These are phyloP conservation scores for Mermis nigrescens DNA, from an alignment of 2,888 invertebrate genomes.

Conservation along the genomic window DNA sequence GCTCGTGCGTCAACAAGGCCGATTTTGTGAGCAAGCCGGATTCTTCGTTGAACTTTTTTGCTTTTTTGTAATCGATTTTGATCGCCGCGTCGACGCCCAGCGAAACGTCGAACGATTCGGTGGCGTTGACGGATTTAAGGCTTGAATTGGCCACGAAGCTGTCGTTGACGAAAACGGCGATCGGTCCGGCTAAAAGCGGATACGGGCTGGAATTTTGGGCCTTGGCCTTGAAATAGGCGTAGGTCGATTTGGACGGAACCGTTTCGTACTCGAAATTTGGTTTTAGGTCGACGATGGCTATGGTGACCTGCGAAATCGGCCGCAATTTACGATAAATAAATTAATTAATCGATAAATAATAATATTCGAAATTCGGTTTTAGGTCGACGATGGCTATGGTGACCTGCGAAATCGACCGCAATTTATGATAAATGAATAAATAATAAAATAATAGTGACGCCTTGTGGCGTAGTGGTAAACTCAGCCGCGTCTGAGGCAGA, in stretches of 20 bases:
- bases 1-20: constrained; percentile 25
- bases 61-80: constrained; percentile 33
- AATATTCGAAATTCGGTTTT: neutral
- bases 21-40: constrained; percentile 32
- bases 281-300: constrained; percentile 32
- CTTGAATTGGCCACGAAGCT: constrained; percentile 33
- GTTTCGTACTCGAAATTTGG: constrained; percentile 33
- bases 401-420: neutral
- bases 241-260: constrained; percentile 31
- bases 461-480: no score
- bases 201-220: constrained; percentile 33
- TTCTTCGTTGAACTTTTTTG: constrained; percentile 30
- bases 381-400: no score
- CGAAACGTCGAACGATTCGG: constrained; percentile 35
- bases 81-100: constrained; percentile 35
- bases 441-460: no score
- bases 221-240: constrained; percentile 34
- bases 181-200: constrained; percentile 33
- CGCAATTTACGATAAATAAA: no score
- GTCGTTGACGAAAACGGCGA: constrained; percentile 36
- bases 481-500: no score
- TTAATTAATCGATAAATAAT: no score
- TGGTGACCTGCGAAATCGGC: constrained; percentile 19
- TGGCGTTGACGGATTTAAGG: constrained; percentile 31
- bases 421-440: neutral